Percentiles rank a stretch among this genome's conserved stretches.
phyloP scores from a whole-genome alignment of 2,888 invertebrate species.

The Panzeria rudis region DNA sequence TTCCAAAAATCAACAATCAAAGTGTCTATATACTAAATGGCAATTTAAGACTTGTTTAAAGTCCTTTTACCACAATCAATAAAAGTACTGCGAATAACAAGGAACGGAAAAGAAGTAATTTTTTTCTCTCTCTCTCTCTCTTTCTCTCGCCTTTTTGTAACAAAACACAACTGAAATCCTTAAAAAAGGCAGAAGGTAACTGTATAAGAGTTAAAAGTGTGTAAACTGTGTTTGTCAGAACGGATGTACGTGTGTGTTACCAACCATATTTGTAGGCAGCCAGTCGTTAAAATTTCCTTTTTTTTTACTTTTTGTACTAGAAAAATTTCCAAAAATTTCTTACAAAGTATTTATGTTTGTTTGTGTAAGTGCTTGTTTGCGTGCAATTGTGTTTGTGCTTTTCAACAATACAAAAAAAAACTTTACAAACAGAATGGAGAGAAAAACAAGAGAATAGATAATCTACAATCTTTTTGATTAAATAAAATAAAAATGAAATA shows the following conservation, averaged over 20 bases:
- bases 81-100: conserved; percentile 35
- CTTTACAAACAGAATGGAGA: conserved; percentile 19
- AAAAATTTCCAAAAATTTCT: conserved; percentile 39
- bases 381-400: conserved; percentile 23
- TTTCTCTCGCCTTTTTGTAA: conserved; percentile 5
- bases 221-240: conserved; percentile 20
- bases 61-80: conserved; percentile 66
- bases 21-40: conserved; percentile 67
- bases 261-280: conserved; percentile 62
- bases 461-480: conserved; percentile 52
- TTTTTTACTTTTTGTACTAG: conserved; percentile 25
- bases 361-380: neutral
- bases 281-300: conserved; percentile 48
- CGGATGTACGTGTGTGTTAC: conserved; percentile 44
- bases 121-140: neutral
- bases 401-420: conserved; percentile 34
- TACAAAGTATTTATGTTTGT: neutral
- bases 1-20: conserved; percentile 65
- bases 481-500: conserved; percentile 42
- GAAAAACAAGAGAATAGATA: conserved; percentile 58
- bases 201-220: conserved; percentile 4
- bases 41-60: conserved; percentile 71
- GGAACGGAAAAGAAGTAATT: neutral
- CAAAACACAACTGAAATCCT: neutral
- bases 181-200: conserved; percentile 6